Percentiles rank a stretch among this genome's conserved stretches.
Evolutionary conservation across 1,140 invertebrate species (phyloP).

Genomic region (Aethina tumida): DNA sequence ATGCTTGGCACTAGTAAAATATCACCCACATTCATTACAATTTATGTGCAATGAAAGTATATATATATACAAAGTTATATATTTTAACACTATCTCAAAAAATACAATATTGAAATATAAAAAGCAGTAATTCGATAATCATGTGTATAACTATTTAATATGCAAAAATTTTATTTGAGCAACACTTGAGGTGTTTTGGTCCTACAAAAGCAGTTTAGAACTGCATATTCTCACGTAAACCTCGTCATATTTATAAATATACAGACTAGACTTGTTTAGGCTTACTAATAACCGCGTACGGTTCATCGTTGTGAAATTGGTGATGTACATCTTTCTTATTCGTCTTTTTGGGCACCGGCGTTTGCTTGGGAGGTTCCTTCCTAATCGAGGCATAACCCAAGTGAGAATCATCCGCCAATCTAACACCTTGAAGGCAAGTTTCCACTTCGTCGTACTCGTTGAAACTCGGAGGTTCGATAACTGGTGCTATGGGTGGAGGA

Average conservation of each 20-base stretch:
- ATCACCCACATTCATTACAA: too few relatives aligned
- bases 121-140: too few relatives aligned
- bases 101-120: too few relatives aligned
- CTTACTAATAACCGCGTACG: slow-evolving; percentile 72
- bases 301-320: slow-evolving; percentile 60
- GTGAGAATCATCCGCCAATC: slow-evolving; percentile 67
- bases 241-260: background rate
- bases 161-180: too few relatives aligned
- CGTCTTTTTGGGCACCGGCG: slow-evolving; percentile 10
- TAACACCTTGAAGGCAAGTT: slow-evolving; percentile 48
- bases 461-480: slow-evolving; percentile 34
- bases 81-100: too few relatives aligned
- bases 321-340: slow-evolving; percentile 44
- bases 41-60: too few relatives aligned
- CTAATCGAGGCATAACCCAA: slow-evolving; percentile 65
- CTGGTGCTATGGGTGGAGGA: slow-evolving; percentile 29
- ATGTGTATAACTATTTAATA: too few relatives aligned
- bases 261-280: slow-evolving; percentile 59
- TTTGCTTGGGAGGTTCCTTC: slow-evolving; percentile 43
- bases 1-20: too few relatives aligned
- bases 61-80: too few relatives aligned
- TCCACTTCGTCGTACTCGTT: slow-evolving; percentile 61
- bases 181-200: too few relatives aligned
- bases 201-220: too few relatives aligned
- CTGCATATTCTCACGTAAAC: too few relatives aligned